These are phyloP conservation scores for Drosophila fungiperda DNA, from an alignment of 2,888 invertebrate genomes.

Conservation along the genomic window DNA sequence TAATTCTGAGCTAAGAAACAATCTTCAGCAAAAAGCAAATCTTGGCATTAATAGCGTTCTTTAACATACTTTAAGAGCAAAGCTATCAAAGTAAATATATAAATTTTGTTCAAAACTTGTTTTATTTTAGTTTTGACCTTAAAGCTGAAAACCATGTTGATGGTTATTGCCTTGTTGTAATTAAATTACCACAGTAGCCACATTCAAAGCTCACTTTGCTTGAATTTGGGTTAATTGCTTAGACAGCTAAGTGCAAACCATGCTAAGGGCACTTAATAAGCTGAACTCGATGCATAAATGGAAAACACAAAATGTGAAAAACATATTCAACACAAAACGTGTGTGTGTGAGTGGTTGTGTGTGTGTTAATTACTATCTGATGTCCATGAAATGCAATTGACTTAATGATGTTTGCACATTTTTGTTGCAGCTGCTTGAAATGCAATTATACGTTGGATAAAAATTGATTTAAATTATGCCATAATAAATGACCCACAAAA, in stretches of 20 bases:
- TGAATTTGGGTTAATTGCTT: slow-evolving; percentile 70
- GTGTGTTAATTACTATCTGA: slow-evolving; percentile 31
- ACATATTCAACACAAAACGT: slow-evolving; percentile 1
- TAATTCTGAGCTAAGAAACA: neutral
- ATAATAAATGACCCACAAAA: slow-evolving; percentile 44
- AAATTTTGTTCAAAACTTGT: neutral
- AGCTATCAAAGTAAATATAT: neutral
- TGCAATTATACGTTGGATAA: slow-evolving; percentile 54
- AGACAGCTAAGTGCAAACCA: slow-evolving; percentile 38
- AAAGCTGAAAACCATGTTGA: neutral
- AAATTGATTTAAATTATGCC: slow-evolving; percentile 56
- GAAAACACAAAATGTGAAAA: slow-evolving; percentile 14
- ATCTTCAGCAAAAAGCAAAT: neutral
- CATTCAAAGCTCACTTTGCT: slow-evolving; percentile 47
- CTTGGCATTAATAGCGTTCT: neutral
- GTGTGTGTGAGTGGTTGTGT: neutral
- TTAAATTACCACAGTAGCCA: slow-evolving; percentile 37
- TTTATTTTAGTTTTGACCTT: neutral
- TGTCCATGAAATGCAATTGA: slow-evolving; percentile 34
- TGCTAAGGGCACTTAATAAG: slow-evolving; percentile 46
- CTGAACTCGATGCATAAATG: slow-evolving; percentile 40
- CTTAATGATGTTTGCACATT: slow-evolving; percentile 62
- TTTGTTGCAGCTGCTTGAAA: slow-evolving; percentile 49
- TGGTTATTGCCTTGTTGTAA: slow-evolving; percentile 20
- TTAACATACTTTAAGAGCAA: neutral